These are phyloP conservation scores for Papilio glaucus DNA, from an alignment of 1,140 invertebrate genomes.

Conservation along the genomic window DNA sequence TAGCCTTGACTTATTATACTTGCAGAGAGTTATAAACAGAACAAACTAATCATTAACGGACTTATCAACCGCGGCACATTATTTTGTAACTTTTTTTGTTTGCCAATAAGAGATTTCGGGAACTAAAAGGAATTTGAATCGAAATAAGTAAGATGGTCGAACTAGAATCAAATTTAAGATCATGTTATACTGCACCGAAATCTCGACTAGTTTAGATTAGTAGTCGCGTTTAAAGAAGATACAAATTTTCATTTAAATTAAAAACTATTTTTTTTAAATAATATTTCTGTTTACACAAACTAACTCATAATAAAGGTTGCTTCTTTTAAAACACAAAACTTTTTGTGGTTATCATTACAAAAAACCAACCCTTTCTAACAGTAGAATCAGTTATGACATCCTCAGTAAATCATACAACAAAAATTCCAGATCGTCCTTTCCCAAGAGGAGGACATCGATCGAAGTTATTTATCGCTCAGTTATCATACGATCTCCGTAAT, in stretches of 20 bases:
- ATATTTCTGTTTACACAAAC: background rate
- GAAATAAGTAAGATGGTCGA: no score
- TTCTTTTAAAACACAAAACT: background rate
- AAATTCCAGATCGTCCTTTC: constrained; percentile 49
- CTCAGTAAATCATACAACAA: constrained; percentile 64
- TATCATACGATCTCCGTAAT: constrained; percentile 74
- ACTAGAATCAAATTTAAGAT: no score
- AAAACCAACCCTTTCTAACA: constrained; percentile 34
- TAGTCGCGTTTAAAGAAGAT: no score
- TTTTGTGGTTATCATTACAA: constrained; percentile 19
- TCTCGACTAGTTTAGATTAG: no score
- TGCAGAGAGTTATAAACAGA: constrained; percentile 17
- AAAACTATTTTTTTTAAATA: background rate
- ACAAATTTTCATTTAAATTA: background rate
- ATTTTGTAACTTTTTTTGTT: background rate
- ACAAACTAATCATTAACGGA: background rate
- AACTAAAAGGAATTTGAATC: background rate
- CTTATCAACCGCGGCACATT: background rate
- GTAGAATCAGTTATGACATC: constrained; percentile 34
- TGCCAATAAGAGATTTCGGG: background rate
- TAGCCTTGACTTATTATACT: constrained; percentile 24
- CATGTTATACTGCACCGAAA: no score
- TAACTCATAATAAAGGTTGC: background rate
- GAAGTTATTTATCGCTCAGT: constrained; percentile 65
- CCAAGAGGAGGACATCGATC: constrained; percentile 52